Base-by-base conservation (phyloP, 2,113 vertebrate genomes). In the Archilochus colubris region DNA sequence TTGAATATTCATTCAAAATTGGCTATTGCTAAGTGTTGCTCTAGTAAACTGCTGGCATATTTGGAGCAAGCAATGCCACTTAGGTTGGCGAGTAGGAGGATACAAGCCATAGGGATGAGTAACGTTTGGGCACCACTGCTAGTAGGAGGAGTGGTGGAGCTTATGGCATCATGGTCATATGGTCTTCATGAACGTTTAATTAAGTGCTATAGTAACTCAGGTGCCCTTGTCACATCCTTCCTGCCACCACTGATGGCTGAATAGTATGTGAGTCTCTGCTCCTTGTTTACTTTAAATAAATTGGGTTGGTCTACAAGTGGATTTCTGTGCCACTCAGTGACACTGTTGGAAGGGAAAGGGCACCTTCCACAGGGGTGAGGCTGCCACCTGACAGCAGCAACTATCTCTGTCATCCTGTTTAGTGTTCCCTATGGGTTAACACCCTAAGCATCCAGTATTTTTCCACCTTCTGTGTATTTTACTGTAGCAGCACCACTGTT, bases 371-470 rank as follows among this genome's bases (percentile, higher is more conserved):
- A 83, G 25, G 85, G 96, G 92, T 93, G 92, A 53, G 44, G 79
- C 92, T 83, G 63, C 63, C 61, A 77, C 72, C 33, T 51, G 43
- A 81, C 27, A 59, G 54, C 67, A 86, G 55, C 74, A 82, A 12
- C 82, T 94, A 21, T 91, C 76, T 95, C 25, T 4, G 30, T 86
- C 64, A 86, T 85, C 66, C 87, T 83, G 22, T 80, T 85, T 95
- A 91, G 94, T 96, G 72, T 43, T 59, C 33, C 58, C 19, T 40
- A 58, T 86, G 55, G 48, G 80, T 90, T 90, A 78, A 82, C 62
- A 1, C 91, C 91, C 88, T 90, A 90, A 82, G 16, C 11, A 27
- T 84, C 57, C 63, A 48, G 91, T 92, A 75, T 72, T 96, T 96
- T 94, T 93, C 88, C 92, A 89, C 18, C 48, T 78, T 80, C 70